Percentiles rank a stretch among this genome's conserved stretches.
Conservation (phyloP, 2,888 invertebrate genomes). For the Agrochola circellaris region DNA sequence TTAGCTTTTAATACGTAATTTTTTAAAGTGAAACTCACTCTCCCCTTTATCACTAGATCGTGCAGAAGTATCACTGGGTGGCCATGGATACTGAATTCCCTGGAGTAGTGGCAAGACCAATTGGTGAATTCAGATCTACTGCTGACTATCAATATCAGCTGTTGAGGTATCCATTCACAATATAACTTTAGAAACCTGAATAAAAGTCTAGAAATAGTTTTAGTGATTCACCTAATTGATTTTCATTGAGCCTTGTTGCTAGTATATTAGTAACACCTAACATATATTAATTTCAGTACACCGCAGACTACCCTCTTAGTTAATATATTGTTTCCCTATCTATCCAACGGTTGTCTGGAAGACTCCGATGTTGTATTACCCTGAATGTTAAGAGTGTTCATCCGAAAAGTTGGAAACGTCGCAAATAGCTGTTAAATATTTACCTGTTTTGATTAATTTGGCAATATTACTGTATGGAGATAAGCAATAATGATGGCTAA, state of each 20-base stretch:
- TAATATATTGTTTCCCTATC: not conserved
- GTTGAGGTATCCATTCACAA: conserved; percentile 89
- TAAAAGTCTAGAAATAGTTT: not conserved
- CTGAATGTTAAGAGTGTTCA: not conserved
- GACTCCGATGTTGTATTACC: not conserved
- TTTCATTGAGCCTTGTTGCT: not conserved
- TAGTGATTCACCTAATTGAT: not conserved
- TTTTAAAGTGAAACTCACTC: not conserved
- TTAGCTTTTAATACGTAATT: not conserved
- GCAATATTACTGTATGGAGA: too few species aligned
- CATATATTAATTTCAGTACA: not conserved
- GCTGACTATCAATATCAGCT: conserved; percentile 98
- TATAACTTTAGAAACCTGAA: not conserved
- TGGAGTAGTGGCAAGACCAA: conserved; percentile 98
- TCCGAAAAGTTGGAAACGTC: too few species aligned
- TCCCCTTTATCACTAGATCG: conserved; percentile 87
- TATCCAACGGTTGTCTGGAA: too few species aligned
- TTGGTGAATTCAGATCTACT: conserved; percentile 97
- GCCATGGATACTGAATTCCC: conserved; percentile 99
- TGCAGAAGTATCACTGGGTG: conserved; percentile 95
- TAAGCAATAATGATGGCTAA: too few species aligned
- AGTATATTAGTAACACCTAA: not conserved
- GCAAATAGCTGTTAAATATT: too few species aligned
- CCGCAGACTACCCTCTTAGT: not conserved
- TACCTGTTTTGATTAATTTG: too few species aligned